Conservation (phyloP, 2,888 invertebrate species). For the Cryptops parisi region DNA sequence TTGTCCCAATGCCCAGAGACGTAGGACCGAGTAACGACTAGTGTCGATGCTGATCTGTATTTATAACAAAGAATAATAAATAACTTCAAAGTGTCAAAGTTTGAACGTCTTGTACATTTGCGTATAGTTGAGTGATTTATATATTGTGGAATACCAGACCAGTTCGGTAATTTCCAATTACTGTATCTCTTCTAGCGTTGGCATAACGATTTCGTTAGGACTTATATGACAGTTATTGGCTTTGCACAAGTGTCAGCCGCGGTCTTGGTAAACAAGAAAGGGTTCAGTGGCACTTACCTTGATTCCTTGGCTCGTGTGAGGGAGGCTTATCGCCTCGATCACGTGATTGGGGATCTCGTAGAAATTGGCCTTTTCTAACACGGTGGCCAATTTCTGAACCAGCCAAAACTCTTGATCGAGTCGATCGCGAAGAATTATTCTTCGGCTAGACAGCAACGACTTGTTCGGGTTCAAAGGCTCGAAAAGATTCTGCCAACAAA, state of each 20-base stretch:
- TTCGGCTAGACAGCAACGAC: neutral
- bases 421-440: constrained; percentile 3
- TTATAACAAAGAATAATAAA: too few relatives aligned
- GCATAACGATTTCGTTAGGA: too few relatives aligned
- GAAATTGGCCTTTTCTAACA: constrained; percentile 13
- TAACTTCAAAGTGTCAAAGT: too few relatives aligned
- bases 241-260: too few relatives aligned
- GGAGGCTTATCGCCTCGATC: neutral
- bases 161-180: too few relatives aligned
- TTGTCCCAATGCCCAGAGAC: constrained; percentile 10
- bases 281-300: too few relatives aligned
- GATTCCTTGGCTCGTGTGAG: constrained; percentile 3
- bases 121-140: too few relatives aligned
- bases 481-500: constrained; percentile 7
- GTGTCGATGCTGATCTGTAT: neutral
- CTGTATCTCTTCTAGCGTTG: too few relatives aligned
- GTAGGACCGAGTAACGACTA: constrained; percentile 3
- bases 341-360: constrained; percentile 12
- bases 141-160: too few relatives aligned
- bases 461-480: constrained; percentile 11
- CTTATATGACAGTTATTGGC: too few relatives aligned
- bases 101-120: too few relatives aligned
- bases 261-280: too few relatives aligned
- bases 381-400: constrained; percentile 6
- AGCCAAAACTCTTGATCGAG: constrained; percentile 12